Conservation (phyloP, 2,888 invertebrate genomes). For the Philereme vetulata region DNA sequence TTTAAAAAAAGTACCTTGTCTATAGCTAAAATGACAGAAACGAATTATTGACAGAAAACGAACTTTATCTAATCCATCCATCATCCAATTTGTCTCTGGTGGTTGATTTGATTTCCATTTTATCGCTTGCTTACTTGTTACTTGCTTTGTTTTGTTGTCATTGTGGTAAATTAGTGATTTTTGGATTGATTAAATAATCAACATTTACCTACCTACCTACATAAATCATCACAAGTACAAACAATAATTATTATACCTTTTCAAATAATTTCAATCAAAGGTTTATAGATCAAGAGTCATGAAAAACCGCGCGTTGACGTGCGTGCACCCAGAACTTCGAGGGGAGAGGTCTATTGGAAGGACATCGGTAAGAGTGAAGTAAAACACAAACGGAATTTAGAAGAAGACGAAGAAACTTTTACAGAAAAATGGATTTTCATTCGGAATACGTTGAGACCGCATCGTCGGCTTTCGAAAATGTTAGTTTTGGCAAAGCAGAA, state of each 20-base stretch:
- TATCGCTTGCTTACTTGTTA: background rate
- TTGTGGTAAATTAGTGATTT: background rate
- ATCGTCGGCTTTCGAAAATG: constrained; percentile 58
- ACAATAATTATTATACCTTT: no score
- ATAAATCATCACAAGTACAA: no score
- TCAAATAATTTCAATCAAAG: background rate
- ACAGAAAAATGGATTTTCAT: constrained; percentile 62
- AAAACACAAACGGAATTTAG: constrained; percentile 13
- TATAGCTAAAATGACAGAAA: no score
- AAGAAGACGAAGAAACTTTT: background rate
- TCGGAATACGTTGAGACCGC: constrained; percentile 57
- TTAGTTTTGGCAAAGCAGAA: constrained; percentile 64
- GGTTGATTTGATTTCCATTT: no score
- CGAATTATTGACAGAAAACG: no score
- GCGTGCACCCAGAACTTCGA: background rate
- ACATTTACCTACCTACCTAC: background rate
- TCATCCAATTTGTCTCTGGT: no score
- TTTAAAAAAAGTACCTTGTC: no score
- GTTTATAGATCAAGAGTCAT: constrained; percentile 1
- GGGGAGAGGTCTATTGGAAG: background rate
- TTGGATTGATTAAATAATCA: background rate
- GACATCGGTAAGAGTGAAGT: constrained; percentile 26
- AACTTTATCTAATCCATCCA: no score
- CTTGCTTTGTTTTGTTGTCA: background rate
- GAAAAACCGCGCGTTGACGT: constrained; percentile 10